Evolutionary conservation across 2,888 invertebrate species (phyloP).

Genomic region (Drosophila ezoana): DNA sequence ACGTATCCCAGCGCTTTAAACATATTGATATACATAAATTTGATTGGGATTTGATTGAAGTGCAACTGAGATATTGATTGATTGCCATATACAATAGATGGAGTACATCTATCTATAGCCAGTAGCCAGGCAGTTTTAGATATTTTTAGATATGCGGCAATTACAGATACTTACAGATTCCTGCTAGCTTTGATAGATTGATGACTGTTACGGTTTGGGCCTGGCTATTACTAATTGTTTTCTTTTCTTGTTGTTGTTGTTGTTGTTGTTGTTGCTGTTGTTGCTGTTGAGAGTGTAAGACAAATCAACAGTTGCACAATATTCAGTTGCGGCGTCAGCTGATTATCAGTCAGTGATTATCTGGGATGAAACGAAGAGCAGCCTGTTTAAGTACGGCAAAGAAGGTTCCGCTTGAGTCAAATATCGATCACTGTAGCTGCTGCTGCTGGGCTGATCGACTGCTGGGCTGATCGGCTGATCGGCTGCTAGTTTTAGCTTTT

Average conservation of each 20-base stretch:
- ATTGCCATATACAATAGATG: too few relatives aligned
- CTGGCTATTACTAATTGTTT: slow-evolving; percentile 7
- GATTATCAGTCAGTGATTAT: neutral
- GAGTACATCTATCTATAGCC: neutral
- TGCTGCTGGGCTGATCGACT: neutral
- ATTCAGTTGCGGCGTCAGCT: slow-evolving; percentile 3
- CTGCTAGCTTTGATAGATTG: slow-evolving; percentile 5
- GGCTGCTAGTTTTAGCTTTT: neutral
- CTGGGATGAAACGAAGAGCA: slow-evolving; percentile 20
- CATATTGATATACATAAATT: too few relatives aligned
- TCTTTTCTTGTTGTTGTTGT: too few relatives aligned
- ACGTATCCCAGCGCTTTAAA: too few relatives aligned
- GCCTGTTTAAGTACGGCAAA: neutral
- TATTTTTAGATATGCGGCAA: neutral
- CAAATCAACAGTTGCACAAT: neutral
- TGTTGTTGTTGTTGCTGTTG: too few relatives aligned
- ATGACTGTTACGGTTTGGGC: neutral
- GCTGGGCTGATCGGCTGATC: neutral
- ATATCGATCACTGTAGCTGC: slow-evolving; percentile 1
- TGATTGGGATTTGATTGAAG: too few relatives aligned
- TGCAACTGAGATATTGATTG: too few relatives aligned
- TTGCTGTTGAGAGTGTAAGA: too few relatives aligned
- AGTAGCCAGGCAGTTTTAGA: neutral
- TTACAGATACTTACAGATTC: slow-evolving; percentile 27
- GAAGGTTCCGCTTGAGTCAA: neutral